Conservation (phyloP, 2,888 invertebrate genomes). For the Microplitis deprimator region DNA sequence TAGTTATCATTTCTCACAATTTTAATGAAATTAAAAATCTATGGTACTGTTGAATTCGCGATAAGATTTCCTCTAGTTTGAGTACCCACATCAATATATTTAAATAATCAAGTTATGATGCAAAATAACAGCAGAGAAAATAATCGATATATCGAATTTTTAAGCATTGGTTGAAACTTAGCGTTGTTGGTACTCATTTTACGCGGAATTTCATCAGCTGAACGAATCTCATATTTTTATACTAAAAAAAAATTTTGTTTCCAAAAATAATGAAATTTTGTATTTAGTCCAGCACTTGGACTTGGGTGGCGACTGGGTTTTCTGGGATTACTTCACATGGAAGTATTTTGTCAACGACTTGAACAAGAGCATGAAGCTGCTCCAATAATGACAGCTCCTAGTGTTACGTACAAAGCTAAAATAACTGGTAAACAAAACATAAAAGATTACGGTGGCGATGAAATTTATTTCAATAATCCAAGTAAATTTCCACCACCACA, state of each 20-base stretch:
- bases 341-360: slow-evolving; percentile 89
- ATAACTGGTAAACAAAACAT: slow-evolving; percentile 82
- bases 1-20: not conserved
- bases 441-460: slow-evolving; percentile 75
- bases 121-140: too few species aligned
- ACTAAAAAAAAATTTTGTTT: not conserved
- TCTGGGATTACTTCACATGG: slow-evolving; percentile 87
- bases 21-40: not conserved
- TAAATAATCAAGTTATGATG: too few species aligned
- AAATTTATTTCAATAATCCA: slow-evolving; percentile 82
- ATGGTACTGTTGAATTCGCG: too few species aligned
- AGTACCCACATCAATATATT: too few species aligned
- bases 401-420: slow-evolving; percentile 87
- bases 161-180: too few species aligned
- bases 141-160: too few species aligned
- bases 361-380: slow-evolving; percentile 88
- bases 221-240: too few species aligned
- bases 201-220: too few species aligned
- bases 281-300: slow-evolving; percentile 84
- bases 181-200: too few species aligned
- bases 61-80: too few species aligned
- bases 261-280: not conserved
- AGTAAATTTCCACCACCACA: slow-evolving; percentile 78
- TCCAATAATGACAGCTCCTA: slow-evolving; percentile 87
- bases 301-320: slow-evolving; percentile 93